A percentile compares a stretch with the other conserved stretches of the same genome.
Evolutionary conservation across 2,888 invertebrate species (phyloP).

Genomic region (Pheosia tremula): DNA sequence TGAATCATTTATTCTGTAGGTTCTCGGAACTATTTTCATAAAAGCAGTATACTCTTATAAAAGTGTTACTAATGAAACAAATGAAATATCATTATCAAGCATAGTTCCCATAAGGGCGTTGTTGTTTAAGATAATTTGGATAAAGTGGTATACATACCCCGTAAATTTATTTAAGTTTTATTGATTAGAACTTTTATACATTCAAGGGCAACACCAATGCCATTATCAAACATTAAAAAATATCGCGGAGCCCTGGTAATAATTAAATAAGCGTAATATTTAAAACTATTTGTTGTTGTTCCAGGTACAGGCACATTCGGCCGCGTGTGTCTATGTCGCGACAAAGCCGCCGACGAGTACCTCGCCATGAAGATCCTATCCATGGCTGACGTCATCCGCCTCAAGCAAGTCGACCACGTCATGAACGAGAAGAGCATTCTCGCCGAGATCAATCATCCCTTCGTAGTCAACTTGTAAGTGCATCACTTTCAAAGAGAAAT

Average conservation of each 20-base stretch:
- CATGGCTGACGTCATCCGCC: constrained; percentile 96
- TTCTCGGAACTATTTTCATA: constrained; percentile 46
- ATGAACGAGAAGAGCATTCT: constrained; percentile 98
- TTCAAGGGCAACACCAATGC: too few relatives aligned
- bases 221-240: too few relatives aligned
- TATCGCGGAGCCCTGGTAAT: too few relatives aligned
- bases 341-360: constrained; percentile 91
- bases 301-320: constrained; percentile 98
- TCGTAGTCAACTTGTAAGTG: constrained; percentile 91
- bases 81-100: too few relatives aligned
- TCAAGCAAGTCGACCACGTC: constrained; percentile 98
- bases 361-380: constrained; percentile 97
- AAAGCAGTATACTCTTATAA: constrained; percentile 15
- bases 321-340: constrained; percentile 94
- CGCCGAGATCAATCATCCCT: constrained; percentile 96
- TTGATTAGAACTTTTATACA: too few relatives aligned
- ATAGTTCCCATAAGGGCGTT: too few relatives aligned
- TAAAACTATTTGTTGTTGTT: constrained; percentile 42
- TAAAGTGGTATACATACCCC: too few relatives aligned
- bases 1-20: constrained; percentile 43
- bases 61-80: too few relatives aligned
- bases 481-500: constrained; percentile 10
- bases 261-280: too few relatives aligned
- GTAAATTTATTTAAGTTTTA: too few relatives aligned
- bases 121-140: too few relatives aligned